Evolutionary conservation across 1,140 invertebrate genomes (phyloP).

Genomic region (Acromyrmex charruanus): DNA sequence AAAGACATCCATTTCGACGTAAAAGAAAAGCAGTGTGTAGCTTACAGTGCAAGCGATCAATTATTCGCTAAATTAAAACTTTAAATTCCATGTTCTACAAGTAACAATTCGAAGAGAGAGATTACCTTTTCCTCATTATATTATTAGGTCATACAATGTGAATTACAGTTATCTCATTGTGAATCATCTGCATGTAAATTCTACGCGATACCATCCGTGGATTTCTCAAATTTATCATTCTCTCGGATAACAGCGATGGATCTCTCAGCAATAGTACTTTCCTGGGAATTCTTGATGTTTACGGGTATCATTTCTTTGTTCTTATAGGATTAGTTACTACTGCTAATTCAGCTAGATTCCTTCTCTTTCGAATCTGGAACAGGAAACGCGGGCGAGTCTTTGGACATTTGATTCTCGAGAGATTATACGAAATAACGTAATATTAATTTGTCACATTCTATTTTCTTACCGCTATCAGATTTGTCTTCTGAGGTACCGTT

Average conservation of each 20-base stretch:
- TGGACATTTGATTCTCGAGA: constrained; percentile 16
- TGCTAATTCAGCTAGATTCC: constrained; percentile 86
- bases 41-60: constrained; percentile 25
- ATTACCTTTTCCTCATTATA: neutral
- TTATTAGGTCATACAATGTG: constrained; percentile 12
- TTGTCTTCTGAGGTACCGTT: constrained; percentile 87
- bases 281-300: constrained; percentile 70
- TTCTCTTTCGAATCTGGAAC: constrained; percentile 87
- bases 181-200: constrained; percentile 65
- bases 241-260: constrained; percentile 62
- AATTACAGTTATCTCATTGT: constrained; percentile 24
- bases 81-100: neutral
- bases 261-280: constrained; percentile 64
- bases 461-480: constrained; percentile 85
- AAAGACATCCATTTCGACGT: neutral
- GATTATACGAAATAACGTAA: neutral
- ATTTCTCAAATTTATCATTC: constrained; percentile 31
- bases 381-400: constrained; percentile 29
- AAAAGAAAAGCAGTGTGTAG: constrained; percentile 30
- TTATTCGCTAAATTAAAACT: constrained; percentile 32
- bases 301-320: constrained; percentile 56
- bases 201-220: constrained; percentile 27
- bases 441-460: neutral
- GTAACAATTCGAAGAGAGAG: neutral
- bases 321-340: constrained; percentile 63